Evolutionary conservation across 1,140 invertebrate genomes (phyloP), one percentile per base, ranked within the genome.

Genomic region (Cephus cinctus): DNA sequence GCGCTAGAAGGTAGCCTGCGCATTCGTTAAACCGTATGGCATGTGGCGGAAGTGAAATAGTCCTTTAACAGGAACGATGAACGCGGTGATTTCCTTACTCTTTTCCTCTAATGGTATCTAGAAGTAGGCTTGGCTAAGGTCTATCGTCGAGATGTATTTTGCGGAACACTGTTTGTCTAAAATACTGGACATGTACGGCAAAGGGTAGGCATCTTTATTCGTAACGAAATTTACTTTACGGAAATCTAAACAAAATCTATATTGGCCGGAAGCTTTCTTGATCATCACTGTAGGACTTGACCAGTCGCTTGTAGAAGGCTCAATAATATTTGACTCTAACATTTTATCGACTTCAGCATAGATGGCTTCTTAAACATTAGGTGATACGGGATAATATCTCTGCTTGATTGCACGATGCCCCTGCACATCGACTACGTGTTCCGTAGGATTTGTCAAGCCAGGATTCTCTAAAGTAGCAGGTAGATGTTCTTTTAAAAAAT

Each of bases 401-500:
- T 65, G 58, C 30, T 59, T 64, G 14, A 71, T 62, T 2, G 68
- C 65, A 9, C 11, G 22, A 0, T 43, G 18, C 20, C 57, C 50
- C 21, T 54, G 52, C 4, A 57, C 54, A 27, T 69, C 59, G 27
- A 72, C 71, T 5, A 48, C 27, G 51, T 70, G 62, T 36, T 58
- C 27, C 4, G 56, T 42, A 11, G 56, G 39, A 12, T n/a, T 32
- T 3, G 44, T 52, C 22, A 15, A 21, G 25, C 54, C 57, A 14
- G 18, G 12, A 30, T 8, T 30, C 12, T 30, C 27, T 9, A 12
- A 30, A 12, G 27, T 8, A 30, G 27, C 8, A 8, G 27, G 27
- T 9, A 30, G 27, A 8, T 30, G 8, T 12, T 30, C 27, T 30
- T 30, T 30, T 30, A 30, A 12, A 9, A 30, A 30, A 9, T 8